A percentile compares a stretch with the other conserved stretches of the same genome.
phyloP scores from a whole-genome alignment of 1,140 invertebrate species.

The Drosophila willistoni region DNA sequence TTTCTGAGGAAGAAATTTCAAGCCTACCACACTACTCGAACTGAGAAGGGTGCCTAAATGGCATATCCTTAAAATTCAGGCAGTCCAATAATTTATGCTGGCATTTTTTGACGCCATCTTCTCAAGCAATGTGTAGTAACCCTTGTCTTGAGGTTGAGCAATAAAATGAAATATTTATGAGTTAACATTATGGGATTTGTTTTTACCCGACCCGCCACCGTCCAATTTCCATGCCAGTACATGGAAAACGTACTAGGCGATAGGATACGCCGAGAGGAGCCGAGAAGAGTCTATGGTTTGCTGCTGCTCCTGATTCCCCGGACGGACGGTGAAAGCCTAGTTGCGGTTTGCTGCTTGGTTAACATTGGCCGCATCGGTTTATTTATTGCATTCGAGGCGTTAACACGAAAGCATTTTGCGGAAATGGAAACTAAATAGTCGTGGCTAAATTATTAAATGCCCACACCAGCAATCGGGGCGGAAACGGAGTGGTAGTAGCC shows the following conservation, averaged over 20 bases:
- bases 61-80: slow-evolving; percentile 23
- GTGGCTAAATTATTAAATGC: slow-evolving; percentile 74
- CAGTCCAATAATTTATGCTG: slow-evolving; percentile 59
- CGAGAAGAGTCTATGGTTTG: background rate
- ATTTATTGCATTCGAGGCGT: slow-evolving; percentile 71
- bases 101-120: slow-evolving; percentile 55
- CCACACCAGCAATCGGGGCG: slow-evolving; percentile 11
- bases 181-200: slow-evolving; percentile 72
- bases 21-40: background rate
- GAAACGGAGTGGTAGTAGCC: slow-evolving; percentile 19
- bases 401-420: slow-evolving; percentile 70
- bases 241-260: background rate
- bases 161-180: slow-evolving; percentile 76
- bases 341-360: slow-evolving; percentile 42
- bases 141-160: slow-evolving; percentile 68
- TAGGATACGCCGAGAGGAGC: background rate
- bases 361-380: slow-evolving; percentile 55
- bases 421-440: slow-evolving; percentile 71
- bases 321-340: slow-evolving; percentile 7
- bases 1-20: background rate
- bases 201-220: slow-evolving; percentile 31
- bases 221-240: background rate
- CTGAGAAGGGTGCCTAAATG: background rate
- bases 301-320: background rate
- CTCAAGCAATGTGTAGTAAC: slow-evolving; percentile 41